These are phyloP conservation scores for Petrocephalus sullivani DNA, from an alignment of 2,797 vertebrate genomes.

Conservation along the genomic window DNA sequence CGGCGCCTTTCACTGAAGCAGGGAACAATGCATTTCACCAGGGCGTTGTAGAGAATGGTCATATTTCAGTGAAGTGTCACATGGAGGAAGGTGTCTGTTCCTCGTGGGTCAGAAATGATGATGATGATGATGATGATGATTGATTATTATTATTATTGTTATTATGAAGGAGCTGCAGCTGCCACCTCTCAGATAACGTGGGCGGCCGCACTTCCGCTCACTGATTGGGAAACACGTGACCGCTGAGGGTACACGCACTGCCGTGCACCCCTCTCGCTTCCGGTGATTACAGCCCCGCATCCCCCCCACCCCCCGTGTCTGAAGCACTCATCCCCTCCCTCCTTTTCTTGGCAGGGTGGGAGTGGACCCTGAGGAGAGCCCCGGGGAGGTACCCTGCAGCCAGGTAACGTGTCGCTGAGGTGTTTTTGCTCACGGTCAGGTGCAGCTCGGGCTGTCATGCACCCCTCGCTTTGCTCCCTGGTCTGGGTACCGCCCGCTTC, in stretches of 20 bases:
- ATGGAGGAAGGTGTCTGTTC: neutral
- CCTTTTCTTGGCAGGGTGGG: constrained; percentile 40
- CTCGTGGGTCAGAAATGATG: neutral
- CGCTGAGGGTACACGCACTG: neutral
- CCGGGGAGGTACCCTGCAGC: neutral
- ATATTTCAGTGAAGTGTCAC: neutral
- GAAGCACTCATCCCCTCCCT: constrained; percentile 5
- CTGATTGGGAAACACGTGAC: neutral
- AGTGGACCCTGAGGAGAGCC: constrained; percentile 38
- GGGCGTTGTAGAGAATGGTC: neutral
- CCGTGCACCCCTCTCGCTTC: neutral
- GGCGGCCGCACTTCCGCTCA: no score
- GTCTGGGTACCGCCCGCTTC: neutral
- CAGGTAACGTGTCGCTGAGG: neutral
- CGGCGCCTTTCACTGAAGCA: neutral
- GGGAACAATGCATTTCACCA: neutral
- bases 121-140: neutral
- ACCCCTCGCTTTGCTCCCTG: neutral
- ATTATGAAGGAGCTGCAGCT: neutral
- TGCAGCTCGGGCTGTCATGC: neutral
- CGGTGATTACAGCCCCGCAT: neutral
- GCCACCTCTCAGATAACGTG: neutral
- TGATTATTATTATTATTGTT: neutral
- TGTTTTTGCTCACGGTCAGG: neutral
- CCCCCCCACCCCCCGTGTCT: neutral